Base-by-base conservation (phyloP, 92 coral and sea anemone species). In the Umimayanthus chanpuru region DNA sequence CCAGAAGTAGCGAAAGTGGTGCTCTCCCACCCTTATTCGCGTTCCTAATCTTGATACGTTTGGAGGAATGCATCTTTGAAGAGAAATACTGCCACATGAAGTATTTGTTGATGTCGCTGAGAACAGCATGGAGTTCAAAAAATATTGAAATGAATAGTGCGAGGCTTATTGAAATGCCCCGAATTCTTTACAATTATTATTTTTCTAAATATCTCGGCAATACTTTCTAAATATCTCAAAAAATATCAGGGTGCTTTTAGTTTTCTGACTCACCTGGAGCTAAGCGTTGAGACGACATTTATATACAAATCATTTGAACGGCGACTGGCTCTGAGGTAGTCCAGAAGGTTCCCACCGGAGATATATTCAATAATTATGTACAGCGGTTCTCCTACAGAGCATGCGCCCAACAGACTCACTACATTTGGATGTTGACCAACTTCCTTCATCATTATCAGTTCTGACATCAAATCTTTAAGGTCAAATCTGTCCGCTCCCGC, bases 381-480 rank as follows among this genome's bases (percentile, higher is more conserved):
- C 89, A 95, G 93, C 92, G 98, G 98, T 90, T 91, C 94, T 64
- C 89, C 93, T 12, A 90, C 83, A 78, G 98, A 92, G 82, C 96
- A 95, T 79, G 96, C 91, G 90, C 98, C 98, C 67, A 95, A 29
- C 43, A 95, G 90, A 79, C 94, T 95, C 68, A 95, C 96, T 23
- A 95, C 92, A 87, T 95, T 93, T 4, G 98, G 96, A 78, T 95
- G 98, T 58, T 92, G 92, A 18, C 98, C 96, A 83, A 95, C 92
- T 90, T 95, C 98, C 67, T 95, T 95, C 98, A 95, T 95, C 98
- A 95, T 95, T 36, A 83, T 89, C 91, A 95, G 91, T 29, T 95
- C 98, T 41, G 80, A 90, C 40, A 82, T 81, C 77, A 95, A 87
- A 65, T 95, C 98, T 75, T 88, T 95, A 80, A 89, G 71, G 73